A percentile compares a stretch with the other conserved stretches of the same genome.
phyloP scores from a whole-genome alignment of 2,113 vertebrate genomes.

The Machaerirhynchus nigripectus region DNA sequence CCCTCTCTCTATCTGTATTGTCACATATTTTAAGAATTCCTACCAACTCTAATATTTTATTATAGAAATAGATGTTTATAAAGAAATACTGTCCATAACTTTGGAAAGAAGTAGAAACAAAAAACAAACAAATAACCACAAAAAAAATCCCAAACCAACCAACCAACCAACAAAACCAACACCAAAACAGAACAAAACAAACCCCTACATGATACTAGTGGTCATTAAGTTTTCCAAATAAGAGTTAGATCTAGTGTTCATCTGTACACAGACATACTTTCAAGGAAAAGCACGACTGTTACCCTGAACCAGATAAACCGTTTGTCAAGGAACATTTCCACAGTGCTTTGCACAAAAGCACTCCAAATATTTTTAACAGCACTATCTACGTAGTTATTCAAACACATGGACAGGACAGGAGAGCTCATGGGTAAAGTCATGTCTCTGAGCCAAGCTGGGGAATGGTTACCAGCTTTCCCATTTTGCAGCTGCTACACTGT shows the following conservation, averaged over 20 bases:
- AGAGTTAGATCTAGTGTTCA: background rate
- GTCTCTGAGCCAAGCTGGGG: background rate
- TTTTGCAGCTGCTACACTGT: background rate
- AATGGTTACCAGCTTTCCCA: background rate
- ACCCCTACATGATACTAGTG: background rate
- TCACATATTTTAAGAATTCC: background rate
- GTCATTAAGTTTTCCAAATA: background rate
- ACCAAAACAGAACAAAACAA: background rate
- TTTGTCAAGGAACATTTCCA: background rate
- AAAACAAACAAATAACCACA: background rate
- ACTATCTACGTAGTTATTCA: background rate
- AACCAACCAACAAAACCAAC: background rate
- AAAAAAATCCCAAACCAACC: background rate
- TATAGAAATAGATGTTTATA: background rate
- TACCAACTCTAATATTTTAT: background rate
- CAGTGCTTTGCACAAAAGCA: background rate
- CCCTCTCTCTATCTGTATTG: background rate
- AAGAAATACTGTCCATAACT: background rate
- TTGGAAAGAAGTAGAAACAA: background rate
- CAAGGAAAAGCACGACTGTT: background rate
- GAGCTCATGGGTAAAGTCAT: background rate
- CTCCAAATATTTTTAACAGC: background rate
- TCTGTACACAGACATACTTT: background rate
- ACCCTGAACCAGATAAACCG: background rate
- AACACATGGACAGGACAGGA: background rate